Conservation (phyloP, 1,140 invertebrate genomes). For the Procambarus virginalis region DNA sequence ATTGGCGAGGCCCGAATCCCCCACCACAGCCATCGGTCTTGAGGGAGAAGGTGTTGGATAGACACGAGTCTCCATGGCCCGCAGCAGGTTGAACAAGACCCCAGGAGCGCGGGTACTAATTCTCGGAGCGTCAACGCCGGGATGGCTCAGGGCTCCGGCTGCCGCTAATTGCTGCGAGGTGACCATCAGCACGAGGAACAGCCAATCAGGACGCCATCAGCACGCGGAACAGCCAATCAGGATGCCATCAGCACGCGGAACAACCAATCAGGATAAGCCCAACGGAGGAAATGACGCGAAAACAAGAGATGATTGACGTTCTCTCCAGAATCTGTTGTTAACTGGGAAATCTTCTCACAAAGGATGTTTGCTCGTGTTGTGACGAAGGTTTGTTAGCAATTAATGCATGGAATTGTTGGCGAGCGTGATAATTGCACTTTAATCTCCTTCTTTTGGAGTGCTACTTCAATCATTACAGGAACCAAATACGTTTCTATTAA, state of each 20-base stretch:
- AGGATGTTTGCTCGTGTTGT: background rate
- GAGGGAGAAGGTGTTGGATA: background rate
- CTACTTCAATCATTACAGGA: too few species aligned
- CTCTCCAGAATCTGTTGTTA: background rate
- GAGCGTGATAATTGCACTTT: background rate
- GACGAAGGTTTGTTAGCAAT: background rate
- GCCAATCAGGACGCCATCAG: slow-evolving; percentile 51
- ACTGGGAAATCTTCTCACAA: background rate
- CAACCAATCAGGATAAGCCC: slow-evolving; percentile 47
- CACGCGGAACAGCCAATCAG: slow-evolving; percentile 55
- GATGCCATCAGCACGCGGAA: slow-evolving; percentile 53
- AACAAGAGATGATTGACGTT: slow-evolving; percentile 17
- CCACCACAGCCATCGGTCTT: too few species aligned
- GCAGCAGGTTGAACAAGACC: too few species aligned
- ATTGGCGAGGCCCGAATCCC: too few species aligned
- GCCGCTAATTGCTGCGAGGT: slow-evolving; percentile 59
- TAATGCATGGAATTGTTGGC: background rate
- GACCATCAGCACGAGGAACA: slow-evolving; percentile 55
- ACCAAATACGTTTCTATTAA: too few species aligned
- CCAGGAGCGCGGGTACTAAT: slow-evolving; percentile 25
- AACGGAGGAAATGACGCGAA: slow-evolving; percentile 46
- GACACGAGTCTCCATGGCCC: too few species aligned
- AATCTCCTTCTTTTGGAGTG: too few species aligned
- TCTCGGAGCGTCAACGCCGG: slow-evolving; percentile 39
- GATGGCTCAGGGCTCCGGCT: slow-evolving; percentile 29